Percentiles rank a stretch among this genome's conserved stretches.
Conservation (phyloP, 2,888 invertebrate species). For the Hyposoter didymator region DNA sequence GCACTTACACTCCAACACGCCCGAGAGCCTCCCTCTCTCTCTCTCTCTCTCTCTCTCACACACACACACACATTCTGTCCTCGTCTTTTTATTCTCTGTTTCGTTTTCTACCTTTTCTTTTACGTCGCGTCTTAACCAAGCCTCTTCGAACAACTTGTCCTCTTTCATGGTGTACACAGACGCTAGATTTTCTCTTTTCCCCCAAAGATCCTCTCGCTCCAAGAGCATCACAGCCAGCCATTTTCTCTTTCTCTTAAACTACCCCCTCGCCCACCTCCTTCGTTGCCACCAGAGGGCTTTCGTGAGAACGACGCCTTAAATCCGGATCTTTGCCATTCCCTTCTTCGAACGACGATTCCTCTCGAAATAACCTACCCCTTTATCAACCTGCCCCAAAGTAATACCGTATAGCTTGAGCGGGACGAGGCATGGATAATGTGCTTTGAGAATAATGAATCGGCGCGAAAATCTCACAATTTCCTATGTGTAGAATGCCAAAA, state of each 20-base stretch:
- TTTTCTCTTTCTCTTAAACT: conserved; percentile 84
- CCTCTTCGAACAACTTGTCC: conserved; percentile 60
- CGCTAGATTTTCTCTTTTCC: conserved; percentile 37
- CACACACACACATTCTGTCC: conserved; percentile 49
- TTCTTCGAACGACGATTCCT: conserved; percentile 50
- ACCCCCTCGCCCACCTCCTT: conserved; percentile 68
- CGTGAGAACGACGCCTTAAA: conserved; percentile 83
- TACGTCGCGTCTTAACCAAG: conserved; percentile 58
- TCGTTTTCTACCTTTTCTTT: conserved; percentile 56
- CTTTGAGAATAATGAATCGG: conserved; percentile 53
- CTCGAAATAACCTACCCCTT: conserved; percentile 54
- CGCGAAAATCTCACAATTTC: conserved; percentile 7
- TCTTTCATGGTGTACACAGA: conserved; percentile 57
- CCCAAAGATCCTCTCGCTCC: conserved; percentile 63
- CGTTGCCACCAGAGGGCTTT: conserved; percentile 82
- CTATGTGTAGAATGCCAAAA: not conserved
- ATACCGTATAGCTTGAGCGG: conserved; percentile 59
- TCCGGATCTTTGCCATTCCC: conserved; percentile 81
- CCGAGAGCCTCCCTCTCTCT: conserved; percentile 63
- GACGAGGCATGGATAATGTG: conserved; percentile 55
- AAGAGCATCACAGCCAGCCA: conserved; percentile 74
- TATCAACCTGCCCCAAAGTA: conserved; percentile 58
- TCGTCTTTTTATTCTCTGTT: conserved; percentile 37
- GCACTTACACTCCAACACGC: conserved; percentile 84
- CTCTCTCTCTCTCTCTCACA: conserved; percentile 50